These are phyloP conservation scores for Chelonus insularis DNA, from an alignment of 1,140 invertebrate species.

Conservation along the genomic window DNA sequence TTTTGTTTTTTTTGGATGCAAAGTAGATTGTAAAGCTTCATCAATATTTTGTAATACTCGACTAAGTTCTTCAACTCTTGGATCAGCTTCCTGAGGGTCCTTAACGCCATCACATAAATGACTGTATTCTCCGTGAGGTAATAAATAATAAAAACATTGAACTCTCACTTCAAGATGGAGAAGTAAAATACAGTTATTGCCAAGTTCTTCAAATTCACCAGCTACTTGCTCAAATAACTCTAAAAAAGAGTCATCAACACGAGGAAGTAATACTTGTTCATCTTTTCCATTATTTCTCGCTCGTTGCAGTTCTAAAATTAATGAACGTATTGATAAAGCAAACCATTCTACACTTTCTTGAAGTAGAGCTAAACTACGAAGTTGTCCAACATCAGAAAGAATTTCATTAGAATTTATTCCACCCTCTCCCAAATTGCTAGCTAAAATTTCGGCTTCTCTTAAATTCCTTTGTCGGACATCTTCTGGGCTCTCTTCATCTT, in stretches of 20 bases:
- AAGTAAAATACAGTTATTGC: conserved; percentile 87
- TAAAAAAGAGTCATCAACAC: conserved; percentile 43
- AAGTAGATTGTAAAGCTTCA: conserved; percentile 73
- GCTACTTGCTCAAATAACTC: conserved; percentile 64
- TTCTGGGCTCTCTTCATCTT: conserved; percentile 72
- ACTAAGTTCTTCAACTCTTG: conserved; percentile 79
- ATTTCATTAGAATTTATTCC: conserved; percentile 85
- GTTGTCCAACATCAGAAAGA: conserved; percentile 74
- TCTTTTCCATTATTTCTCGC: conserved; percentile 37
- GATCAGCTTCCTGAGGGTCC: conserved; percentile 75
- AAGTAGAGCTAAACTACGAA: conserved; percentile 82
- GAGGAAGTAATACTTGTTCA: conserved; percentile 47
- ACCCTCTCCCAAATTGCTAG: conserved; percentile 83
- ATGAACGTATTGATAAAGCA: conserved; percentile 39
- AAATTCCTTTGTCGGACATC: conserved; percentile 80
- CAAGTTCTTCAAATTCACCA: conserved; percentile 82
- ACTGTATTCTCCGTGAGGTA: conserved; percentile 69
- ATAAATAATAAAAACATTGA: conserved; percentile 91
- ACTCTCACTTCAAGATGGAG: conserved; percentile 92
- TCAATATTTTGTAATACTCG: conserved; percentile 79
- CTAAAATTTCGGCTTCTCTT: conserved; percentile 90
- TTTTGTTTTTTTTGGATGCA: conserved; percentile 80
- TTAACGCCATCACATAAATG: conserved; percentile 54
- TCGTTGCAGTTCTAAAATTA: conserved; percentile 42
- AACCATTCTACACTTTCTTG: conserved; percentile 86